Evolutionary conservation across 2,113 vertebrate genomes (phyloP), one percentile per base, ranked within the genome.

Genomic region (Puma concolor): DNA sequence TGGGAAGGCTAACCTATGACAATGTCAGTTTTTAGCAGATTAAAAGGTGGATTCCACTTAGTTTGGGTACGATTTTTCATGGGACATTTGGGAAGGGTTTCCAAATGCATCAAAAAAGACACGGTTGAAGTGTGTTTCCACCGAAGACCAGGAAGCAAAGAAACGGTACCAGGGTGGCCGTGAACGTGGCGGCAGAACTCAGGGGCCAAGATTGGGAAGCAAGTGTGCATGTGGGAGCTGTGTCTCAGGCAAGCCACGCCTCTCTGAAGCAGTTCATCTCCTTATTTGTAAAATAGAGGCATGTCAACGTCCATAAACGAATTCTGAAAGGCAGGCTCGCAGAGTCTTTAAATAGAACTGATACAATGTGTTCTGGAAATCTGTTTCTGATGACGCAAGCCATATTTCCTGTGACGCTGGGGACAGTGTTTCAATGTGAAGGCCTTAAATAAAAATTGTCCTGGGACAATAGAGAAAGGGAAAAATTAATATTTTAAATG

Each of bases 221-320:
- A 4, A 3, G 10, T 9, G 5, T 3, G 3, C 16, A 0, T 0
- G 60, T 9, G 14, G 12, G 0, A 72, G 9, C 5, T 3, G 3
- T 0, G 0, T 8, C 38, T 33, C 1, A 1, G 7, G 6, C 1
- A 17, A 23, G n/a, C 83, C 23, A 3, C 3, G 11, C 4, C 2
- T 0, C 4, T n/a, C 17, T 52, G 6, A 0, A 82, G n/a, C 72
- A 17, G 25, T 12, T 7, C 2, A 27, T 16, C 13, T 7, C 8
- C 14, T 13, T 52, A 36, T 36, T 52, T 64, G 19, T 54, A 25
- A 31, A 41, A 16, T 23, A 36, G 44, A 33, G 23, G 8, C 5
- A 9, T 19, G 27, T 11, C 8, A 38, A 2, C 36, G 33, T 3
- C 0, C 13, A 0, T 14, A 38, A 50, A 57, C 4, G 31, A 7